Base-by-base conservation (phyloP, 1,140 invertebrate species). In the Sarcophaga peregrina region DNA sequence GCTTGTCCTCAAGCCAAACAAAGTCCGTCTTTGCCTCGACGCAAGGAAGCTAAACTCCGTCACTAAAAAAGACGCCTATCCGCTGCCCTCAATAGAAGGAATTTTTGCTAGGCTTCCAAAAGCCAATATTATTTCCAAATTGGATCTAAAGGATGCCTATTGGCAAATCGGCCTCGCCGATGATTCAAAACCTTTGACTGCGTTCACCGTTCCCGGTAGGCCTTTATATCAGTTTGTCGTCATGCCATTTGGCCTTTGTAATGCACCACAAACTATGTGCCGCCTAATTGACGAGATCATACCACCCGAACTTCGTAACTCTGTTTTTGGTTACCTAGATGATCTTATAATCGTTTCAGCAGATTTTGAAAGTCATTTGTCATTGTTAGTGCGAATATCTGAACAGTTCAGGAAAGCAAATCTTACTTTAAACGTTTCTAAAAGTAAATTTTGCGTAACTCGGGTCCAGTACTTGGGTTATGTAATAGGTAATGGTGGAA, bases 371-470 rank as follows among this genome's bases (percentile, higher is more conserved):
- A 74, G 20, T 9, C 78, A 86, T 83, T 48, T 84, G 83, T 54
- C 68, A 81, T 13, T 80, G 81, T 47, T 84, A 80, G 46, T 50
- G 82, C 8, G 72, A 83, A 46, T 84, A 76, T 48, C 82, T 84
- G 6, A 78, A 81, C 15, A 84, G 84, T 5, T 80, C 82, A 20
- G 80, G 15, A 52, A 85, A 58, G 88, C 90, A 11, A 87, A 87
- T 37, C 83, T 93, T 1, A 92, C 91, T 15, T 85, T 92, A 6
- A 92, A 92, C 72, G 84, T 90, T 3, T 83, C 86, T 81, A 92
- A 92, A 86, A 90, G 87, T 62, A 82, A 90, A 58, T 92, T 93
- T 84, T 89, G 85, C 45, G 76, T 86, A 48, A 83, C 58, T 13
- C 83, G 89, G 48, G 83, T 84, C 11, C 72, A 84, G 46, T 86